A percentile compares a stretch with the other conserved stretches of the same genome.
These are phyloP conservation scores for Oophaga pumilio DNA, from an alignment of 2,113 vertebrate genomes.

Conservation along the genomic window DNA sequence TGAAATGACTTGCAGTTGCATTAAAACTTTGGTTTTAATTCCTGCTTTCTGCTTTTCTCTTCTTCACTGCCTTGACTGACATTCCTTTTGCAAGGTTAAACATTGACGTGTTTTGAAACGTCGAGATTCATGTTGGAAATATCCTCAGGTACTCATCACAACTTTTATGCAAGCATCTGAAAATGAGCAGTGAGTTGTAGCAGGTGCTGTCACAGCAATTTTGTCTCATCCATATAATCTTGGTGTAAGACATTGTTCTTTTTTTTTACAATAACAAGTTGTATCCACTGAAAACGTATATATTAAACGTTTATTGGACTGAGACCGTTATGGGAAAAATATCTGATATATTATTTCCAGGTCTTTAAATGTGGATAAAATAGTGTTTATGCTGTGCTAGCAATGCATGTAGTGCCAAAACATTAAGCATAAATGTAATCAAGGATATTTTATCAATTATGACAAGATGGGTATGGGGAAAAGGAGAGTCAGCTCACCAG, in stretches of 20 bases:
- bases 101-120: constrained; percentile 42
- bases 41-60: not conserved
- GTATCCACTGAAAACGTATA: not conserved
- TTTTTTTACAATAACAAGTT: not conserved
- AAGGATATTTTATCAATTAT: too few species aligned
- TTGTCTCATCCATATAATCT: not conserved
- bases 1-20: constrained; percentile 17
- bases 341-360: too few species aligned
- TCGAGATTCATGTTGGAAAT: constrained; percentile 34
- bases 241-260: not conserved
- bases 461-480: too few species aligned
- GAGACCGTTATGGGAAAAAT: too few species aligned
- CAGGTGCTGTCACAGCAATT: constrained; percentile 32
- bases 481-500: too few species aligned
- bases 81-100: constrained; percentile 25
- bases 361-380: too few species aligned
- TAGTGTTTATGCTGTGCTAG: too few species aligned
- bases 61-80: not conserved
- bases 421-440: too few species aligned
- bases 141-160: constrained; percentile 31
- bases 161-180: constrained; percentile 25
- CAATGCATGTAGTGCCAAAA: too few species aligned
- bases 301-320: too few species aligned
- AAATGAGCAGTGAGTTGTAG: constrained; percentile 26
- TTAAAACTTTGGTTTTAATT: constrained; percentile 47